A percentile compares a stretch with the other conserved stretches of the same genome.
These are phyloP conservation scores for Griposia aprilina DNA, from an alignment of 2,888 invertebrate species.

Conservation along the genomic window DNA sequence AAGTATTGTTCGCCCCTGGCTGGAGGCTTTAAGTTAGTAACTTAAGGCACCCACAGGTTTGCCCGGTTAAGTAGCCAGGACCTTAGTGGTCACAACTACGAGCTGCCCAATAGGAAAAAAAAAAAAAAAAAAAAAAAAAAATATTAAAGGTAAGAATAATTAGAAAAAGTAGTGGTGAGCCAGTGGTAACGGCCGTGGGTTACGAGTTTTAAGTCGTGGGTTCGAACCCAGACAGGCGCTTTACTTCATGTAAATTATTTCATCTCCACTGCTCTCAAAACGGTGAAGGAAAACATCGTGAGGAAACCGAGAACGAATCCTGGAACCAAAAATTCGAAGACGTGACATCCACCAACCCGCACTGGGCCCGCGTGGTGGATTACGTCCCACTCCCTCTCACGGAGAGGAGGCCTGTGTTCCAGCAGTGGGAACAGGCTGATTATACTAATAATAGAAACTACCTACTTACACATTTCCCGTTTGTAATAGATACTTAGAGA, in stretches of 20 bases:
- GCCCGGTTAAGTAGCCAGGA: too few relatives aligned
- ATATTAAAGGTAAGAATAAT: too few relatives aligned
- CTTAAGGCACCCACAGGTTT: too few relatives aligned
- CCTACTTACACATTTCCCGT: background rate
- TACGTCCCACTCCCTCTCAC: background rate
- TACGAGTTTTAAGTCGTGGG: background rate
- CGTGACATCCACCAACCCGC: background rate
- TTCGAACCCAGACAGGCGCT: background rate
- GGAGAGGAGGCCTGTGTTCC: background rate
- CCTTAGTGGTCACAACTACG: too few relatives aligned
- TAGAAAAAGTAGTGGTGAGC: background rate
- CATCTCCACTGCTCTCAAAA: too few relatives aligned
- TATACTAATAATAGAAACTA: background rate
- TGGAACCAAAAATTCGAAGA: background rate
- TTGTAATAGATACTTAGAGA: background rate
- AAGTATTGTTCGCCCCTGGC: too few relatives aligned
- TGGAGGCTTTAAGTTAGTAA: too few relatives aligned
- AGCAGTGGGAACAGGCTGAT: background rate
- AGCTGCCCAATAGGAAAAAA: too few relatives aligned
- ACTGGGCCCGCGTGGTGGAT: background rate
- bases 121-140: too few relatives aligned
- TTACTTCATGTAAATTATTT: background rate
- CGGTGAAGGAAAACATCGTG: too few relatives aligned
- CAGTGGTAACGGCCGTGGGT: too few relatives aligned
- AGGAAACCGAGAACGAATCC: background rate